Base-by-base conservation (phyloP, 2,888 invertebrate genomes). In the Caenorhabditis sp. region DNA sequence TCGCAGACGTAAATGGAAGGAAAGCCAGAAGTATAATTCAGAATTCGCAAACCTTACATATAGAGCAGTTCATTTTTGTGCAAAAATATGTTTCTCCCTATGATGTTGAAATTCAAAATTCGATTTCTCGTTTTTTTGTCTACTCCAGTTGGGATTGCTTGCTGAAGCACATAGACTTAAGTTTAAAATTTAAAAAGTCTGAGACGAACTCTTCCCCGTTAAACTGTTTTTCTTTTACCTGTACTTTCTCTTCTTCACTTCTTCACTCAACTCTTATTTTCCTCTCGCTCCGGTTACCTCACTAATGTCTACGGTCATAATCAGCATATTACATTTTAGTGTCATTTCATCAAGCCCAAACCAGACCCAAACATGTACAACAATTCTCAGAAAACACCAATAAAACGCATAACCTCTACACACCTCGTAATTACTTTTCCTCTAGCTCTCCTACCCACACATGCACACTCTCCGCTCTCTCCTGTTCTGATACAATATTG, bases 1-100 rank as follows among this genome's bases (percentile, higher is more conserved):
- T 61, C 61, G 19, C 61, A 35, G 63, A 51, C 59, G 70, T 61
- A 61, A 51, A 63, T 64, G 56, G 16, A n/a, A n/a, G n/a, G 56
- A 44, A 64, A 63, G 31, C 44, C 19, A 26, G 38, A 74, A 64
- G 26, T 44, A 19, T 49, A 49, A 61, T 49, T 64, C 64, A 64
- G 54, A 54, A 64, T 49, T 64, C 35, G n/a, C 19, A n/a, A 47
- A 38, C 51, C 31, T 51, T 31, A 31, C 26, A 22, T 12, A 12
- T 35, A 35, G 6, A 49, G 49, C n/a, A 44, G n/a, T 38, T 61
- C 31, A 12, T 61, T 49, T 72, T 24, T 22, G 24, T n/a, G 19
- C 47, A 31, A 26, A 54, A n/a, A 26, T 19, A 38, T 41, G 47
- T 38, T 58, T 51, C n/a, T n/a, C n/a, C n/a, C n/a, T n/a, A n/a